A percentile compares a stretch with the other conserved stretches of the same genome.
Evolutionary conservation across 1,140 invertebrate genomes (phyloP).

Genomic region (Acromyrmex echinatior): DNA sequence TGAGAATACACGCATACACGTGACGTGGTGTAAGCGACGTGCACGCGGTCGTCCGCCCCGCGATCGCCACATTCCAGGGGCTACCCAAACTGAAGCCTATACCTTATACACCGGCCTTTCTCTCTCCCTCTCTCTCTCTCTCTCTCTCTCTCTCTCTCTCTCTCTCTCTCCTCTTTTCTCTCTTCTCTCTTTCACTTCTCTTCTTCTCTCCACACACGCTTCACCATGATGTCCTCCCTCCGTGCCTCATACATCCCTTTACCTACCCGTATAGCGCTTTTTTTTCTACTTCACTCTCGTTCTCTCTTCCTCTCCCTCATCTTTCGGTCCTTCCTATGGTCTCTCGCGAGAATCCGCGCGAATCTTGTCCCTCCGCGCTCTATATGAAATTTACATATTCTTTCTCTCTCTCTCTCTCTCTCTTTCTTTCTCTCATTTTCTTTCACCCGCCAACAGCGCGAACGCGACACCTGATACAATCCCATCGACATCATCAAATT

Average conservation of each 20-base stretch:
- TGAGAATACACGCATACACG: constrained; percentile 48
- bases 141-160: background rate
- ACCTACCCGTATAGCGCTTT: constrained; percentile 6
- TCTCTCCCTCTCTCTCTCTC: constrained; percentile 17
- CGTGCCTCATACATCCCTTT: constrained; percentile 25
- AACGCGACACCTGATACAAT: constrained; percentile 58
- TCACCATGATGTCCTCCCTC: constrained; percentile 1
- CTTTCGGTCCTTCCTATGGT: constrained; percentile 26
- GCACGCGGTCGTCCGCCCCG: constrained; percentile 71
- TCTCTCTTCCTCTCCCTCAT: constrained; percentile 13
- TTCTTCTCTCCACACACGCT: background rate
- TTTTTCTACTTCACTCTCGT: constrained; percentile 39
- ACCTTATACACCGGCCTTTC: constrained; percentile 68
- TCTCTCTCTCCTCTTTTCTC: background rate
- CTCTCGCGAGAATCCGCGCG: constrained; percentile 26
- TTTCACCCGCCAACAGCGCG: background rate
- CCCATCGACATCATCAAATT: constrained; percentile 35
- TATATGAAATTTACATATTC: constrained; percentile 54
- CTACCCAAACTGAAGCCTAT: constrained; percentile 82
- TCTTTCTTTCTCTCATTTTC: background rate
- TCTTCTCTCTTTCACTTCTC: constrained; percentile 28
- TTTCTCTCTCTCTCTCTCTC: background rate
- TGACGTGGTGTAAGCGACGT: constrained; percentile 67
- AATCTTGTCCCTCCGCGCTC: constrained; percentile 50
- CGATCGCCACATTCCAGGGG: constrained; percentile 82